A percentile compares a stretch with the other conserved stretches of the same genome.
phyloP scores from a whole-genome alignment of 2,888 invertebrate genomes.

The Neoitamus cyanurus region DNA sequence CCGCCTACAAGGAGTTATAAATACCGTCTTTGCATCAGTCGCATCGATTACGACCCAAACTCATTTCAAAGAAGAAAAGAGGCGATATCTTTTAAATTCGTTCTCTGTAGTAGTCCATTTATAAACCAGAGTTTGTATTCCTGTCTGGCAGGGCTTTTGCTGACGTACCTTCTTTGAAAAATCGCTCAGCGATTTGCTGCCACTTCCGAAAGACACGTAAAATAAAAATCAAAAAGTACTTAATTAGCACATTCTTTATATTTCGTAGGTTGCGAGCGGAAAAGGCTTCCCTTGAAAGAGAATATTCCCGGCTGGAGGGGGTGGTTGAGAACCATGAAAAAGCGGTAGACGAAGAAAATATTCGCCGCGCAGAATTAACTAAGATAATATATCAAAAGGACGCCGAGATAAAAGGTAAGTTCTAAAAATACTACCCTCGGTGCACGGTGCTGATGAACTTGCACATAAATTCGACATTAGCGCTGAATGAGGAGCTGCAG shows the following conservation, averaged over 20 bases:
- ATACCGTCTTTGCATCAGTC: neutral
- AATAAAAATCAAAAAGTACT: neutral
- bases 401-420: constrained; percentile 37
- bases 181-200: neutral
- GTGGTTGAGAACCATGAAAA: neutral
- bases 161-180: neutral
- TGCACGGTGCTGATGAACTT: neutral
- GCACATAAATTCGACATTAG: constrained; percentile 3
- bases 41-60: neutral
- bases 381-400: constrained; percentile 37
- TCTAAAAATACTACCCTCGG: neutral
- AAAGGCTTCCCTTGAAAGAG: neutral
- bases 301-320: neutral
- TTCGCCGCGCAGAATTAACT: constrained; percentile 15
- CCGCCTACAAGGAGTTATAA: neutral
- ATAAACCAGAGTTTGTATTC: no score
- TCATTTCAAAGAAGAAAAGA: neutral
- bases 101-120: neutral
- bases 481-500: constrained; percentile 33
- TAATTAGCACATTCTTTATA: neutral
- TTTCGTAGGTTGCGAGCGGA: neutral
- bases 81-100: neutral
- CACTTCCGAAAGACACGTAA: neutral
- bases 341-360: constrained; percentile 6
- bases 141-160: no score